These are phyloP conservation scores for Heterocephalus glaber DNA, from an alignment of 2,113 vertebrate species.

Conservation along the genomic window DNA sequence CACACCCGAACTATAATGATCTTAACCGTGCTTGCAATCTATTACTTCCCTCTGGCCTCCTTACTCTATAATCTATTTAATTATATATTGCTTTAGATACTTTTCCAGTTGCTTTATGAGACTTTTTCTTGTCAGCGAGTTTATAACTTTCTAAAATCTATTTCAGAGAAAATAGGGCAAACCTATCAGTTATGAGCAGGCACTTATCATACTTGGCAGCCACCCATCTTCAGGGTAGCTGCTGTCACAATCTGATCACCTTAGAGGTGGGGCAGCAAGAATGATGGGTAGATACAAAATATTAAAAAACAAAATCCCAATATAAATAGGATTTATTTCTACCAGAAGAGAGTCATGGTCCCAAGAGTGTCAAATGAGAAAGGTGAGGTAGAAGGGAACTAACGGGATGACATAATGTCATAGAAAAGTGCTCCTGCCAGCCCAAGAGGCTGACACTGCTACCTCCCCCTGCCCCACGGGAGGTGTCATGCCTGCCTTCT, in stretches of 20 bases:
- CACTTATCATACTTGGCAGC: not conserved
- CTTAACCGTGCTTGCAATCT: not conserved
- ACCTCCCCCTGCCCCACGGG: fast-evolving
- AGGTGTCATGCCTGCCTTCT: fast-evolving
- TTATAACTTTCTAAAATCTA: not conserved
- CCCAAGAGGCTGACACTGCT: not conserved
- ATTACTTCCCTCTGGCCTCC: not conserved
- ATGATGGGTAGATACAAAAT: not conserved
- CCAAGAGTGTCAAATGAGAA: not conserved
- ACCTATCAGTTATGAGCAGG: not conserved
- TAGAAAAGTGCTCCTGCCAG: fast-evolving
- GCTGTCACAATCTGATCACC: not conserved
- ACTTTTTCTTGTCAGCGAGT: not conserved
- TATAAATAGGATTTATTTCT: not conserved
- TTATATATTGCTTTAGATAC: not conserved
- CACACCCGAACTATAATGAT: not conserved
- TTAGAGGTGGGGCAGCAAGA: not conserved
- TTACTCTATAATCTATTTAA: not conserved
- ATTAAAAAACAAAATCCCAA: not conserved
- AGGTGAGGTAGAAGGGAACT: not conserved
- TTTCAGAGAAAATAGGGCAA: not conserved
- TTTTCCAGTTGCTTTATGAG: not conserved
- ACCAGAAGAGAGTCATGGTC: not conserved
- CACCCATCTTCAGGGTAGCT: not conserved
- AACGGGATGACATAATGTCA: not conserved